Evolutionary conservation across 2,888 invertebrate species (phyloP), one percentile per base, ranked within the genome.

Genomic region (Anarsia innoxiella): DNA sequence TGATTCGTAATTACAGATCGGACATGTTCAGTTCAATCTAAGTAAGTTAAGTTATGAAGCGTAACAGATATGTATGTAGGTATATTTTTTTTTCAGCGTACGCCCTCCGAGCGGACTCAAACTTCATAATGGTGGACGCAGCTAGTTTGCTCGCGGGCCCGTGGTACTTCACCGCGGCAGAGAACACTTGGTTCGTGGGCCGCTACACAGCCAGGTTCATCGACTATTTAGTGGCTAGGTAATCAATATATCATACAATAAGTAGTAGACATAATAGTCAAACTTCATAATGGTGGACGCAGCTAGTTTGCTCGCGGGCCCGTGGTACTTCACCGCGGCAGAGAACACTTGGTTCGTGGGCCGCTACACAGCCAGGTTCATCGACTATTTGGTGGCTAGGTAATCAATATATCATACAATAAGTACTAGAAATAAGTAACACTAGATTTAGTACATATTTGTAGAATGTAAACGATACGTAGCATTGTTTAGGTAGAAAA

Each of bases 311-410:
- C 87, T 88, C 46, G 88, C 89, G 0, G 88, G 89, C 0, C 89
- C 89, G 0, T 89, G 89, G 89, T 90, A 90, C 66, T 68, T 86
- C 51, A 87, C 86, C 0, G 83, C 83, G 0, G 83, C 83, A 0
- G 80, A 86, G 48, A 89, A 89, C 63, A 89, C 89, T 0, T 80
- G 86, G 74, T 83, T 87, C 44, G 88, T 89, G 1, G 90, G 90
- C 0, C 69, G 79, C 34, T 88, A 86, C 49, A 82, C 87, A 0
- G 90, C 88, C 0, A 59, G 66, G 48, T 86, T 90, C 51, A 78
- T 90, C 1, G 88, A 89, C 56, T 89, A 87, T 44, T 55, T 90
- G 37, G 88, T 89, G 1, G 74, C 86, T 1, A 77, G 84, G 85
- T 85, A 35, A n/a, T n/a, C n/a, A n/a, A n/a, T n/a, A n/a, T n/a